Evolutionary conservation across 2,888 invertebrate species (phyloP).

Genomic region (Watsonalla binaria): DNA sequence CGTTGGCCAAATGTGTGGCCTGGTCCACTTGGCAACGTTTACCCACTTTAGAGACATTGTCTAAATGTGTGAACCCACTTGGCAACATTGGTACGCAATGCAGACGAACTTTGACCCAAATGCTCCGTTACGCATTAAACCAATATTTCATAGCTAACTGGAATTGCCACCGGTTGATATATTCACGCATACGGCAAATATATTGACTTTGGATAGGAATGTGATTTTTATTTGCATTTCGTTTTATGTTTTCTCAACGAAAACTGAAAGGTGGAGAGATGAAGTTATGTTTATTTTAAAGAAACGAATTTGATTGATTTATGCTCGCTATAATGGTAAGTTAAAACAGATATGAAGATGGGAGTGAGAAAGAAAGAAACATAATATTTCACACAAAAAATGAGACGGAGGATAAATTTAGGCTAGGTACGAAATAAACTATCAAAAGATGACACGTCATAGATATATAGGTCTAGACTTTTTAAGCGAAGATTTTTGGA

Average conservation of each 20-base stretch:
- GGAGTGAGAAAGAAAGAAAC: no score
- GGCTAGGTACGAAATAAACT: no score
- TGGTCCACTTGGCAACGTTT: constrained; percentile 13
- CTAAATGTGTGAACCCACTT: constrained; percentile 8
- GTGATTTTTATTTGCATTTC: no score
- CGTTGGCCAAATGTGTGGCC: not conserved
- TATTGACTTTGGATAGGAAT: not conserved
- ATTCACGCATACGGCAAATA: not conserved
- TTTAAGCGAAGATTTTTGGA: no score
- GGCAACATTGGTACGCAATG: constrained; percentile 22
- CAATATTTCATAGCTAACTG: constrained; percentile 5
- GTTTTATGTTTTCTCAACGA: not conserved
- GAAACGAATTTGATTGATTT: no score
- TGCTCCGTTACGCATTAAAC: constrained; percentile 11
- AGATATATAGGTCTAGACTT: no score
- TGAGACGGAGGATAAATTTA: no score
- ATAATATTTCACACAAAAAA: no score
- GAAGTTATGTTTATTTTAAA: not conserved
- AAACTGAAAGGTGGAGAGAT: not conserved
- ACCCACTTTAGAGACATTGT: not conserved
- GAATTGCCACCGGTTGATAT: constrained; percentile 1
- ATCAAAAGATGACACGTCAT: no score
- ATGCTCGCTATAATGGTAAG: no score
- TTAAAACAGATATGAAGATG: no score
- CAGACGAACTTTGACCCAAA: constrained; percentile 14